A percentile compares a stretch with the other conserved stretches of the same genome.
Conservation (phyloP, 2,113 vertebrate genomes). For the Etia nguti region DNA sequence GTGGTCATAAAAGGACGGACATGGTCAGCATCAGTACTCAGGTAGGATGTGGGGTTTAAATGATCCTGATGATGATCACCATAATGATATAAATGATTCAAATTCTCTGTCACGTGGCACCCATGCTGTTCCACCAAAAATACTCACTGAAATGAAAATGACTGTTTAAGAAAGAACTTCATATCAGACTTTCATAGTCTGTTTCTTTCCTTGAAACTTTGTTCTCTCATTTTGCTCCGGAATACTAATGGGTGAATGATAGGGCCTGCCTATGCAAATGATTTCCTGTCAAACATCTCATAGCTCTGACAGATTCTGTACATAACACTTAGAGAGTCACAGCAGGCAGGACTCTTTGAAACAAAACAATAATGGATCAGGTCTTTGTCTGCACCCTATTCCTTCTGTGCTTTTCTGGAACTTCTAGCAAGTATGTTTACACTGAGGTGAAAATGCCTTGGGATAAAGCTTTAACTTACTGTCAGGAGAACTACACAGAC, state of each 20-base stretch:
- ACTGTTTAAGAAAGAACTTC: not conserved
- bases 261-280: slow-evolving; percentile 13
- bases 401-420: not conserved
- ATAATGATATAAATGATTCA: no score
- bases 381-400: not conserved
- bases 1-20: no score
- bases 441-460: accelerated
- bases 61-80: no score
- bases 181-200: not conserved
- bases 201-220: not conserved
- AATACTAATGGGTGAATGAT: not conserved
- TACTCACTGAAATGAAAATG: not conserved
- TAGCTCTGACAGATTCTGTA: not conserved
- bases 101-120: no score
- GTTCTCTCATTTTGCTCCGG: not conserved
- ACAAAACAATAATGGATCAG: not conserved
- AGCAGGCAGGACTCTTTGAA: not conserved
- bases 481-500: not conserved
- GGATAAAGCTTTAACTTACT: not conserved
- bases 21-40: no score
- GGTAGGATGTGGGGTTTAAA: no score
- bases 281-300: not conserved
- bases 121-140: no score
- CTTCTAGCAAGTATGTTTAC: slow-evolving; percentile 9
- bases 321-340: not conserved